Evolutionary conservation across 1,140 invertebrate species (phyloP).

Genomic region (Orius insidiosus): DNA sequence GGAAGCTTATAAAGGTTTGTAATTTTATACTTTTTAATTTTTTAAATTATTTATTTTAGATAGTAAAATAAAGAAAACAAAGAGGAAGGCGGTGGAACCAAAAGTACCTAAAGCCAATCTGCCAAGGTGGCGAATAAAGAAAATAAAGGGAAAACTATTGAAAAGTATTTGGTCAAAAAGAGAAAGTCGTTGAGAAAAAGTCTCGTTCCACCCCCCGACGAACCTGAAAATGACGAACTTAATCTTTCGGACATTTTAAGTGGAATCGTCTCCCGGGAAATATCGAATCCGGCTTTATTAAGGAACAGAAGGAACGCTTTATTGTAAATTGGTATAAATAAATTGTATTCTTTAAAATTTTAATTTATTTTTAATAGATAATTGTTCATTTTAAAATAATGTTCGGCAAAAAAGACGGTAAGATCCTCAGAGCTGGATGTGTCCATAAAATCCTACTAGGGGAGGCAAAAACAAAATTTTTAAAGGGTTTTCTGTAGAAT

Average conservation of each 20-base stretch:
- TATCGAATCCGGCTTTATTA: neutral
- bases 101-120: slow-evolving; percentile 6
- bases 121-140: neutral
- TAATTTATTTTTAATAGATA: no score
- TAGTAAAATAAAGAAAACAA: slow-evolving; percentile 24
- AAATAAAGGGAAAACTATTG: neutral
- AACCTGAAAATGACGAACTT: neutral
- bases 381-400: no score
- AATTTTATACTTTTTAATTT: neutral
- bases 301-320: no score
- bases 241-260: neutral
- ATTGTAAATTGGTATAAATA: no score
- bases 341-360: no score
- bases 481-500: no score
- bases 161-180: neutral
- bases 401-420: no score
- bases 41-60: neutral
- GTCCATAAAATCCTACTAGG: no score
- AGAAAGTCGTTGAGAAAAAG: no score
- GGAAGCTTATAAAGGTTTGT: slow-evolving; percentile 31
- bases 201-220: neutral
- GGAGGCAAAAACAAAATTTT: no score
- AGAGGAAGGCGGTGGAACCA: slow-evolving; percentile 24
- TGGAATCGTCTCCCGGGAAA: neutral
- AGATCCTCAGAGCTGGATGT: no score